These are phyloP conservation scores for Drosophila obscura DNA, from an alignment of 1,140 invertebrate genomes.

Conservation along the genomic window DNA sequence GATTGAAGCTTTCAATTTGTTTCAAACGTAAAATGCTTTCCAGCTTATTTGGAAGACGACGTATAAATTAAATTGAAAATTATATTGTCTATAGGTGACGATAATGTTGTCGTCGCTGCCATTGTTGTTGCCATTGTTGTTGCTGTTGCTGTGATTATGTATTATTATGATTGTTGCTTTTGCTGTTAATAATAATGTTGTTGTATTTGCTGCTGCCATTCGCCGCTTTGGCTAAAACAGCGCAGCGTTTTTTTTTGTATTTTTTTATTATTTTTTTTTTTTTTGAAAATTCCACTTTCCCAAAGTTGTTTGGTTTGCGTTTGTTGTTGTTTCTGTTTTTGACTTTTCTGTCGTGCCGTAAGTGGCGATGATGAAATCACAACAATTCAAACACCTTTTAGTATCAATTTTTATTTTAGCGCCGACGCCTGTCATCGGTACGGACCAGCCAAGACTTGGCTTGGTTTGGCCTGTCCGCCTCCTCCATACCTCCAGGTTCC, in stretches of 20 bases:
- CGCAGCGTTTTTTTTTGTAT: slow-evolving; percentile 36
- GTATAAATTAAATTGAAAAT: slow-evolving; percentile 79
- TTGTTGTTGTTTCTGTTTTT: slow-evolving; percentile 52
- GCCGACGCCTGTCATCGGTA: slow-evolving; percentile 56
- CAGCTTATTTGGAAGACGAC: slow-evolving; percentile 51
- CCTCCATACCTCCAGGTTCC: no score
- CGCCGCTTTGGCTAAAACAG: slow-evolving; percentile 45
- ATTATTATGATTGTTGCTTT: slow-evolving; percentile 49
- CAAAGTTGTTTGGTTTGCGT: slow-evolving; percentile 61
- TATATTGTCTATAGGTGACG: slow-evolving; percentile 80
- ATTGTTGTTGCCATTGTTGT: not conserved
- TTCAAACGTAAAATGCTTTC: not conserved
- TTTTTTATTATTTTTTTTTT: no score
- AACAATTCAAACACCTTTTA: slow-evolving; percentile 82
- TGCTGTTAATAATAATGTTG: slow-evolving; percentile 73
- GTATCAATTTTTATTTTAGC: slow-evolving; percentile 74
- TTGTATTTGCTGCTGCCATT: slow-evolving; percentile 52
- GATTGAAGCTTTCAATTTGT: slow-evolving; percentile 7
- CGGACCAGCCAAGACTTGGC: not conserved
- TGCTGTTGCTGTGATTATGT: slow-evolving; percentile 55
- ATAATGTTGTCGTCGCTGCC: slow-evolving; percentile 68
- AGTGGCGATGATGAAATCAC: slow-evolving; percentile 80
- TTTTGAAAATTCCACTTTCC: slow-evolving; percentile 78
- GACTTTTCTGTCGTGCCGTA: slow-evolving; percentile 77
- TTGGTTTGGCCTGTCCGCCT: not conserved